These are phyloP conservation scores for Drosophila differens DNA, from an alignment of 2,888 invertebrate species.

Conservation along the genomic window DNA sequence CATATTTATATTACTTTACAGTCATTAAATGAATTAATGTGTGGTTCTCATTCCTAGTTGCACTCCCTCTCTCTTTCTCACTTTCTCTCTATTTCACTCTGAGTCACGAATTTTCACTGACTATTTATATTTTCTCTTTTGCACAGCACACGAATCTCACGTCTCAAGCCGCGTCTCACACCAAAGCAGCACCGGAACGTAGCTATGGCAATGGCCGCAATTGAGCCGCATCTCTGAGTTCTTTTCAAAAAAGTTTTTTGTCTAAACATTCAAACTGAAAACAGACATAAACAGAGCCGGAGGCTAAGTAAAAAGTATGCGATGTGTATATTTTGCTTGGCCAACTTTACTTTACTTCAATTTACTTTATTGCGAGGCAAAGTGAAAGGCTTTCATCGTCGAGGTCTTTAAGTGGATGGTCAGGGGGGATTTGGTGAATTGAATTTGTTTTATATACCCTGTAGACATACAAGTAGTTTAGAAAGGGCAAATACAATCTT, in stretches of 20 bases:
- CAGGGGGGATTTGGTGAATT: conserved; percentile 34
- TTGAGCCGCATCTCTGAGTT: conserved; percentile 28
- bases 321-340: conserved; percentile 40
- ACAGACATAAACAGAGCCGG: conserved; percentile 42
- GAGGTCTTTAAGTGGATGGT: conserved; percentile 18
- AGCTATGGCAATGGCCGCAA: conserved; percentile 22
- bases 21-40: conserved; percentile 74
- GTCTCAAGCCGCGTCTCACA: conserved; percentile 2
- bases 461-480: background rate
- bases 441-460: conserved; percentile 50
- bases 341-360: conserved; percentile 48
- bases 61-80: no score
- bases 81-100: no score
- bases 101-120: background rate
- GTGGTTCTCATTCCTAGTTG: conserved; percentile 7
- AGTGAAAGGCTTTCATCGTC: conserved; percentile 47
- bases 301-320: conserved; percentile 29
- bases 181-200: conserved; percentile 35
- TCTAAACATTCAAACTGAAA: conserved; percentile 54
- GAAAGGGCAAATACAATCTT: background rate
- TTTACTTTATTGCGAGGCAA: conserved; percentile 14
- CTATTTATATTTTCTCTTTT: background rate
- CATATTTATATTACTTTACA: conserved; percentile 53
- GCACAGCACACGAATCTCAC: background rate
- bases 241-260: conserved; percentile 50